Evolutionary conservation across 2,888 invertebrate genomes (phyloP), one percentile per base, ranked within the genome.

Genomic region (Rotaria macrura): DNA sequence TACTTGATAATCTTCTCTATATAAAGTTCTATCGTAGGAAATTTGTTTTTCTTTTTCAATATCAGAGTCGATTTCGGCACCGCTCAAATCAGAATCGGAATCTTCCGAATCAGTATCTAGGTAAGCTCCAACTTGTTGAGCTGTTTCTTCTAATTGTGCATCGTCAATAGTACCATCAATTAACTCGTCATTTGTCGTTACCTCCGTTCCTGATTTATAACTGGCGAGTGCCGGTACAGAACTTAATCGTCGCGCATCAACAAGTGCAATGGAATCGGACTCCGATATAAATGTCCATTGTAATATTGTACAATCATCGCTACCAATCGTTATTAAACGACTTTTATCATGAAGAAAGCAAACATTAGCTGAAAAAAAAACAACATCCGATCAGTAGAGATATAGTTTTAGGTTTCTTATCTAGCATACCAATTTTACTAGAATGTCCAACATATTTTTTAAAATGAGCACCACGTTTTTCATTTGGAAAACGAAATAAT

Each of bases 361-460:
- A 2, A 91, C 90, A 88, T 91, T 91, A 72, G 91, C 91, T 86
- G n/a, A n/a, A n/a, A n/a, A n/a, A n/a, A n/a, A 92, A 91, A 34
- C n/a, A 49, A 17, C 17, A 49, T 17, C 17, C 14, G 17, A 49
- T 49, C 49, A 49, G 17, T 17, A 17, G 49, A 49, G 17, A 49
- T 9, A 17, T 49, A 49, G 17, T 49, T 49, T 49, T 9, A 1
- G 3, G 14, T 49, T 49, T 29, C 29, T 17, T n/a, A 14, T 29
- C 25, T 34, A 25, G 25, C 54, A 17, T 65, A 65, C 65, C 65
- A 38, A 65, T 29, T 88, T 91, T 91, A 72, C 91, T 91, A 25
- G 91, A 91, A 88, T 92, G 92, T 54, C 91, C 91, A 6, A 90
- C 89, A 87, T 91, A 91, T 87, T 90, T 90, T 85, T 90, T 88